These are phyloP conservation scores for Colostygia pectinataria DNA, from an alignment of 2,888 invertebrate genomes.

Conservation along the genomic window DNA sequence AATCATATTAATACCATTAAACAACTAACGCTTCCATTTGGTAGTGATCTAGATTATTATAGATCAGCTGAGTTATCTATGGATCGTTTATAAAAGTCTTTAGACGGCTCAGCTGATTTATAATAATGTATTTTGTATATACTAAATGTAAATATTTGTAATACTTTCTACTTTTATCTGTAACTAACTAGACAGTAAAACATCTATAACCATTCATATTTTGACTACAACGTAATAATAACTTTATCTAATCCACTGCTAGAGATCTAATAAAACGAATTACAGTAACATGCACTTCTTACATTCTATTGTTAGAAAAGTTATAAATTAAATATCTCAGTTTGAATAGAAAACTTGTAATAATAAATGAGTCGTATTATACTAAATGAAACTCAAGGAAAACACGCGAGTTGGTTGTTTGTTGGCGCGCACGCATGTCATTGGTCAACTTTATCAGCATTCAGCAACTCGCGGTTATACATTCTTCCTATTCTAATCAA, in stretches of 20 bases:
- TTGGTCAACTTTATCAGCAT: constrained; percentile 14
- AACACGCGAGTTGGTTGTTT: background rate
- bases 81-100: no score
- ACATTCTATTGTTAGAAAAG: background rate
- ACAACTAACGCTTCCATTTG: no score
- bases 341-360: background rate
- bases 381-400: constrained; percentile 10
- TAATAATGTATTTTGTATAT: no score
- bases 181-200: background rate
- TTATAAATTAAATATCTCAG: background rate
- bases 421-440: constrained; percentile 4
- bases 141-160: no score
- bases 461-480: background rate
- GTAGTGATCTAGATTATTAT: no score
- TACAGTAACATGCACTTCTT: background rate
- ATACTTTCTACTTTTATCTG: no score
- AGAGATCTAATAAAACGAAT: background rate
- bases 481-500: constrained; percentile 3
- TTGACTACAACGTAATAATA: background rate
- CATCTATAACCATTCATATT: constrained; percentile 11
- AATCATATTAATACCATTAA: background rate
- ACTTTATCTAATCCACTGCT: no score
- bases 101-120: no score
- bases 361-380: constrained; percentile 1
- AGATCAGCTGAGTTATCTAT: no score